Evolutionary conservation across 2,888 invertebrate genomes (phyloP).

Genomic region (Ryuthela nishihirai): DNA sequence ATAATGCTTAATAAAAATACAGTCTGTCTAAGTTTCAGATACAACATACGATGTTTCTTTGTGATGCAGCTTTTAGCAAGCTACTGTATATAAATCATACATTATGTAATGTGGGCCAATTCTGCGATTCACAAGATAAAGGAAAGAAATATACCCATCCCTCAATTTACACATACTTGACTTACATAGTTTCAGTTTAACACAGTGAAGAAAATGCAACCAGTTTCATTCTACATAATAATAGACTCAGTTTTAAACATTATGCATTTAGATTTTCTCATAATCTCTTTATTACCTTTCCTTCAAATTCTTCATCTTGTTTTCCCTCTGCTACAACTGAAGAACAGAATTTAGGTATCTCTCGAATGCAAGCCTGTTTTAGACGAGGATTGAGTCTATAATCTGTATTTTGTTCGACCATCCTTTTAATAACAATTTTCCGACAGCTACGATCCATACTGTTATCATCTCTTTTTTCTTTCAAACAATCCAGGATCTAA

Average conservation of each 20-base stretch:
- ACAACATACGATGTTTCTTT: too few species aligned
- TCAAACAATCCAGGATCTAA: conserved; percentile 50
- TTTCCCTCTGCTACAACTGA: conserved; percentile 48
- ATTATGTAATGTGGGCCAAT: too few species aligned
- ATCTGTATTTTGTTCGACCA: conserved; percentile 86
- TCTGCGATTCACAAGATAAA: too few species aligned
- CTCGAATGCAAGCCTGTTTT: conserved; percentile 72
- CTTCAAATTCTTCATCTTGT: conserved; percentile 71
- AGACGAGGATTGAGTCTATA: conserved; percentile 82
- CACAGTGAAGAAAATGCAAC: too few species aligned
- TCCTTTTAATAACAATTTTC: conserved; percentile 75
- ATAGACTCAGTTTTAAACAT: background rate
- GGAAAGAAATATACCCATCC: too few species aligned
- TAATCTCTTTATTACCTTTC: conserved; percentile 61
- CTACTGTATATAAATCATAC: too few species aligned
- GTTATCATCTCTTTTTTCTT: conserved; percentile 68
- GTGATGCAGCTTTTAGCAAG: too few species aligned
- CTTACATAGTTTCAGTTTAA: too few species aligned
- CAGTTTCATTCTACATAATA: background rate
- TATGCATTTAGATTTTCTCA: background rate
- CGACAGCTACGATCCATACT: conserved; percentile 80
- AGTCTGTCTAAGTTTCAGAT: too few species aligned
- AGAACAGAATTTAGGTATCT: conserved; percentile 71
- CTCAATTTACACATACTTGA: too few species aligned
- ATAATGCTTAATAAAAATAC: too few species aligned